Evolutionary conservation across 2,113 vertebrate genomes (phyloP).

Genomic region (Crotalus helleri): DNA sequence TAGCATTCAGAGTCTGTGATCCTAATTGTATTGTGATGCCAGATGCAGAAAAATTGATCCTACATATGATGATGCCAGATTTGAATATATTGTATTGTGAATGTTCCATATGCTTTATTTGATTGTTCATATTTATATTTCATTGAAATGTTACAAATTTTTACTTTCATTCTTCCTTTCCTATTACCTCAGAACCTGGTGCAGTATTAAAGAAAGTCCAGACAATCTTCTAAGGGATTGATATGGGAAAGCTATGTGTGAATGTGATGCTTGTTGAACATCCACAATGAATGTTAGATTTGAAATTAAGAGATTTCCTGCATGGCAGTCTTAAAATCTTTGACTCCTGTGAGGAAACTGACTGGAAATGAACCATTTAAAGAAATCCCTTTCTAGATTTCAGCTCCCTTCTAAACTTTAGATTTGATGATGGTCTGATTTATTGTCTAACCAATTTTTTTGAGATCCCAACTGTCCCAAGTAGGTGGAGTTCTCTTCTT

Average conservation of each 20-base stretch:
- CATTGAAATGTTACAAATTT: neutral
- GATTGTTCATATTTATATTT: neutral
- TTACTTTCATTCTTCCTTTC: neutral
- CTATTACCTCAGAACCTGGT: neutral
- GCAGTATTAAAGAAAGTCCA: neutral
- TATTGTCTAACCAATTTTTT: neutral
- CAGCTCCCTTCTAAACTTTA: neutral
- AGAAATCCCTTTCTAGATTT: neutral
- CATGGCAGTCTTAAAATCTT: neutral
- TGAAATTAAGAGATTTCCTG: neutral
- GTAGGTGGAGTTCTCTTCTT: neutral
- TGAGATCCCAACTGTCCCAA: neutral
- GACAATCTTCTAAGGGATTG: neutral
- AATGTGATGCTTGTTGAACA: neutral
- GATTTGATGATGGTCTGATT: neutral
- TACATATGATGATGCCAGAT: neutral
- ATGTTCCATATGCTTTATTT: neutral
- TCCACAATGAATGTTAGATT: neutral
- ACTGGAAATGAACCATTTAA: neutral
- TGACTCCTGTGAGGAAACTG: neutral
- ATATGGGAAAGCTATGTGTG: neutral
- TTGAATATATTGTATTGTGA: constrained; percentile 22
- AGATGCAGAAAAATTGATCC: constrained; percentile 19
- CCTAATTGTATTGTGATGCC: constrained; percentile 7
- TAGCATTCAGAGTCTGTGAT: neutral